Evolutionary conservation across 2,888 invertebrate species (phyloP).

Genomic region (Amiota mariae): DNA sequence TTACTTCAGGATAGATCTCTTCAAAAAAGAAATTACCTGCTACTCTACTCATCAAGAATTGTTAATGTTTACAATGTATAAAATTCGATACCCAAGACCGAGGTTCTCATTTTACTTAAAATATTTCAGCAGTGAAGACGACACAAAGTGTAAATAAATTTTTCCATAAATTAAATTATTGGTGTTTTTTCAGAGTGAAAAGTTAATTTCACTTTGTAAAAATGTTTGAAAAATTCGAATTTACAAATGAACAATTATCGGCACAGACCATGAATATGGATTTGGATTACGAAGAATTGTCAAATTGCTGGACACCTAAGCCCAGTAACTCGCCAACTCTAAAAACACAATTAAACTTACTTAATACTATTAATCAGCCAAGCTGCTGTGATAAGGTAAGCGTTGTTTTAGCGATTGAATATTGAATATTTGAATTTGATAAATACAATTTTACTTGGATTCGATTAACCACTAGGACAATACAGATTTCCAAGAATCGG

Average conservation of each 20-base stretch:
- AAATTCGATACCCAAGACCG: constrained; percentile 33
- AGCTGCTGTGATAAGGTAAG: constrained; percentile 40
- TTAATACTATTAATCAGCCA: constrained; percentile 42
- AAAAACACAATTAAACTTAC: constrained; percentile 21
- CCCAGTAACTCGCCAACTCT: constrained; percentile 23
- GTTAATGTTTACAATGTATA: constrained; percentile 39
- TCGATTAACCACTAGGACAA: too few relatives aligned
- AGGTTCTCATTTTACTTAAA: constrained; percentile 53
- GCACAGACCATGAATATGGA: constrained; percentile 50
- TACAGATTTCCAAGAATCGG: too few relatives aligned
- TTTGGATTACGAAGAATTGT: constrained; percentile 56
- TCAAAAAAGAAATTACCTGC: not conserved
- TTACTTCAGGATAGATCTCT: not conserved
- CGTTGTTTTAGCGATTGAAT: not conserved
- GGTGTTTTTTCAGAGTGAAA: not conserved
- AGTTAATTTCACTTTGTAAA: not conserved
- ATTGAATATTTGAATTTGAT: not conserved
- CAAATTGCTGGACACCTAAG: constrained; percentile 51
- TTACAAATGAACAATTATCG: constrained; percentile 54
- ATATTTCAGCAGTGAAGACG: constrained; percentile 51
- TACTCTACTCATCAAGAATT: not conserved
- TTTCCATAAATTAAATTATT: too few relatives aligned
- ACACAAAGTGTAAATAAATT: constrained; percentile 39
- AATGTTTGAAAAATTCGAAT: constrained; percentile 55
- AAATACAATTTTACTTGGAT: too few relatives aligned